Percentiles rank a stretch among this genome's conserved stretches.
Conservation (phyloP, 2,888 invertebrate species). For the Himalopsyche japonica region DNA sequence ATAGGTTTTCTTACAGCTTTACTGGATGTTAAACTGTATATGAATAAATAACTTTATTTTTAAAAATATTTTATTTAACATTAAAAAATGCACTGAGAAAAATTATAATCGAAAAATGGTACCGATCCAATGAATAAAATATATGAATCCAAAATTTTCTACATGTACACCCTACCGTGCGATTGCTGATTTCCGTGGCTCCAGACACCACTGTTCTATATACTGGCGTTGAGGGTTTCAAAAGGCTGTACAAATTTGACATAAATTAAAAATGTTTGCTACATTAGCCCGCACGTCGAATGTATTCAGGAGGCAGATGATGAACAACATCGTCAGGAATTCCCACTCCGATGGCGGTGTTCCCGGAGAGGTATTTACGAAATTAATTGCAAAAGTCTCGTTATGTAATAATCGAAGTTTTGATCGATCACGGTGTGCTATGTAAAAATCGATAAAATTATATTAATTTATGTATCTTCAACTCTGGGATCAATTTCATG, state of each 20-base stretch:
- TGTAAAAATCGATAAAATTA: too few relatives aligned
- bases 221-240: neutral
- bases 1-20: too few relatives aligned
- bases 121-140: too few relatives aligned
- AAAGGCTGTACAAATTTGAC: neutral
- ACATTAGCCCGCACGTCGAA: neutral
- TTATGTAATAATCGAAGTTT: neutral
- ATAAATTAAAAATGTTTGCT: slow-evolving; percentile 23
- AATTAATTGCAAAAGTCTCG: neutral
- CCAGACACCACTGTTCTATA: neutral
- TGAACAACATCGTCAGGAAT: slow-evolving; percentile 15
- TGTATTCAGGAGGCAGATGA: neutral
- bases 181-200: neutral
- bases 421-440: neutral
- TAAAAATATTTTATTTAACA: too few relatives aligned
- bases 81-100: too few relatives aligned
- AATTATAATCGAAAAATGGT: too few relatives aligned
- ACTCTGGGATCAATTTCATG: neutral
- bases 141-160: too few relatives aligned
- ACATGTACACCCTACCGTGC: neutral
- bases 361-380: slow-evolving; percentile 3
- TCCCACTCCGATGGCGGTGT: neutral
- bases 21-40: too few relatives aligned
- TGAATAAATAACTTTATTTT: too few relatives aligned
- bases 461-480: too few relatives aligned